A percentile compares a stretch with the other conserved stretches of the same genome.
These are phyloP conservation scores for Stegastes partitus DNA, from an alignment of 2,113 vertebrate species.

Conservation along the genomic window DNA sequence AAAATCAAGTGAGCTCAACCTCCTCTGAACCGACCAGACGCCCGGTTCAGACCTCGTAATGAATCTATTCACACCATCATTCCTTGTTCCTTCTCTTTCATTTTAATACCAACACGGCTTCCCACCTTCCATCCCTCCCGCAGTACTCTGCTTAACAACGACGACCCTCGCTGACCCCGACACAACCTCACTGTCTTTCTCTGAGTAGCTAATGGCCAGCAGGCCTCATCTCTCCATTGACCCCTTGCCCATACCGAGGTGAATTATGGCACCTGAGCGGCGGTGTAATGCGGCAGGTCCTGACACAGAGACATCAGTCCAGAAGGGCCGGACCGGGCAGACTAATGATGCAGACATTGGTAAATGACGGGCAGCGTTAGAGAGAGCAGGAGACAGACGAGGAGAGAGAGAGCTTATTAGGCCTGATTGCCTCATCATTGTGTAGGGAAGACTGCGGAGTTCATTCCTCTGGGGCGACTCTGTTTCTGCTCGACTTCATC, in stretches of 20 bases:
- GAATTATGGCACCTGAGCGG: constrained; percentile 80
- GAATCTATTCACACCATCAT: constrained; percentile 54
- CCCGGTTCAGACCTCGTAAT: constrained; percentile 55
- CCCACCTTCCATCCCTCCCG: constrained; percentile 17
- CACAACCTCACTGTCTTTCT: constrained; percentile 73
- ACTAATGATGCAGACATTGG: constrained; percentile 80
- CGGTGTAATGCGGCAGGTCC: constrained; percentile 71
- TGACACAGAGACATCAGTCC: constrained; percentile 77
- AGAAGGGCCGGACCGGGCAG: constrained; percentile 56
- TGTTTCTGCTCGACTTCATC: constrained; percentile 61
- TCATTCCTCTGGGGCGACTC: constrained; percentile 77
- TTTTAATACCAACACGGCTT: constrained; percentile 59
- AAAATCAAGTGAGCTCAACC: constrained; percentile 8
- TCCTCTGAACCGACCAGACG: constrained; percentile 23
- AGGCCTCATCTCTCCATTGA: constrained; percentile 80
- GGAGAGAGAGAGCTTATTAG: constrained; percentile 62
- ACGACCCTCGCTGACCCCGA: constrained; percentile 69
- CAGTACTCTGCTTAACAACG: constrained; percentile 56
- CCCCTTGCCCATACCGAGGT: constrained; percentile 70
- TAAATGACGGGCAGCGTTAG: constrained; percentile 79
- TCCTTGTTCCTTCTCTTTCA: constrained; percentile 62
- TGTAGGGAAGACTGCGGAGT: constrained; percentile 62
- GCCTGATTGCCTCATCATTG: constrained; percentile 72
- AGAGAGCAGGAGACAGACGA: not conserved
- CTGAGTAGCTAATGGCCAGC: constrained; percentile 76